Evolutionary conservation across 2,797 vertebrate genomes (phyloP).

Genomic region (Microtus agrestis): DNA sequence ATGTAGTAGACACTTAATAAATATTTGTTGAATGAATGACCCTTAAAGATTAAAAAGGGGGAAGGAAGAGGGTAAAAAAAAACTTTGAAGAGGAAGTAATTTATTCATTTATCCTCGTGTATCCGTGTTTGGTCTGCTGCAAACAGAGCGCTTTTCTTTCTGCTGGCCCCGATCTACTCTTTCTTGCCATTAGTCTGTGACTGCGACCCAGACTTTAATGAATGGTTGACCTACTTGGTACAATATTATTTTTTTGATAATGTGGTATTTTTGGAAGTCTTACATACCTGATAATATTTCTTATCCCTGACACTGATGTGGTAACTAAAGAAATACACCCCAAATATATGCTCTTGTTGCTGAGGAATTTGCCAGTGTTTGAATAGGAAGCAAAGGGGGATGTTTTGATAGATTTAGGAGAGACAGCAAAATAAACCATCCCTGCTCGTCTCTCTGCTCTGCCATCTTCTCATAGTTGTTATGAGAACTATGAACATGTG

Average conservation of each 20-base stretch:
- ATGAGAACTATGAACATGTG: slow-evolving; percentile 11
- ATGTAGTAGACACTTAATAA: slow-evolving; percentile 60
- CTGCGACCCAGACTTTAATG: slow-evolving; percentile 70
- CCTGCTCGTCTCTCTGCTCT: slow-evolving; percentile 31
- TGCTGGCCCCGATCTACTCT: slow-evolving; percentile 62
- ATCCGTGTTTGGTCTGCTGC: slow-evolving; percentile 49
- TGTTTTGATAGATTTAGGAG: slow-evolving; percentile 63
- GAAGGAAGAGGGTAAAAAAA: neutral
- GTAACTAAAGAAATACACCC: slow-evolving; percentile 74
- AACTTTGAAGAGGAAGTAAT: slow-evolving; percentile 66
- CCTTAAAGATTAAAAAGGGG: slow-evolving; percentile 49
- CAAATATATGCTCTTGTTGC: slow-evolving; percentile 65
- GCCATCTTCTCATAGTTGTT: slow-evolving; percentile 7
- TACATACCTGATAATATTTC: slow-evolving; percentile 79
- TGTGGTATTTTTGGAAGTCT: slow-evolving; percentile 75
- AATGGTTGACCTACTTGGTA: slow-evolving; percentile 66
- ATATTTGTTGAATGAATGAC: slow-evolving; percentile 70
- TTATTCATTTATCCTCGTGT: slow-evolving; percentile 52
- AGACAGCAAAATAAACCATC: slow-evolving; percentile 61
- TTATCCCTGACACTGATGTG: slow-evolving; percentile 81
- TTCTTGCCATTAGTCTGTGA: slow-evolving; percentile 67
- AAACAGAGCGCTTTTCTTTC: slow-evolving; percentile 74
- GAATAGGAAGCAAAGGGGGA: slow-evolving; percentile 63
- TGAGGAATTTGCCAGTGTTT: slow-evolving; percentile 76
- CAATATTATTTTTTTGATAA: slow-evolving; percentile 73